Evolutionary conservation across 2,888 invertebrate species (phyloP).

Genomic region (Glyphotaelius pellucidus): DNA sequence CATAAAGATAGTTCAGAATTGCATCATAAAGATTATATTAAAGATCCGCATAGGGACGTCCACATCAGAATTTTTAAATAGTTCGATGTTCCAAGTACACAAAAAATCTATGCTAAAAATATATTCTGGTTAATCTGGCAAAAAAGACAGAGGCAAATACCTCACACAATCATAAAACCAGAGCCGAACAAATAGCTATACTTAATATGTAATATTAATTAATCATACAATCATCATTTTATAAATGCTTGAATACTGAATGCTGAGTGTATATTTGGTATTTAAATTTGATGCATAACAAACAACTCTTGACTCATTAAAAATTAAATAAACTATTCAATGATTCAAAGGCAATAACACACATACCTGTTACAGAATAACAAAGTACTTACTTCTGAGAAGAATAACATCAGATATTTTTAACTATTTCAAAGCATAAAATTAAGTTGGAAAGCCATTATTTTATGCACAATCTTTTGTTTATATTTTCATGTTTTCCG

Average conservation of each 20-base stretch:
- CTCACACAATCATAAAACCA: too few relatives aligned
- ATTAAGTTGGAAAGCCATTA: background rate
- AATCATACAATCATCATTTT: too few relatives aligned
- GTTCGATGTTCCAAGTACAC: too few relatives aligned
- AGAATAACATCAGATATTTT: background rate
- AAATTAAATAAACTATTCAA: background rate
- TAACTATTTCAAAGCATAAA: background rate
- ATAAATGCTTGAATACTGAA: background rate
- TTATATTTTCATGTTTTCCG: background rate
- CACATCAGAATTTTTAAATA: too few relatives aligned
- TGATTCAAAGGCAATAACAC: background rate
- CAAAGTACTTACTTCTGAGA: background rate
- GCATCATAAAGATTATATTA: too few relatives aligned
- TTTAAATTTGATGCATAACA: background rate
- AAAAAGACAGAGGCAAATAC: too few relatives aligned
- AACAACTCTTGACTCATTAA: background rate
- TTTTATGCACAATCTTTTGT: background rate
- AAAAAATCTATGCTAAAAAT: too few relatives aligned
- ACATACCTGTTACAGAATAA: background rate
- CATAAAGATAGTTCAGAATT: too few relatives aligned
- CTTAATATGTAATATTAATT: too few relatives aligned
- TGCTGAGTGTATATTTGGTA: background rate
- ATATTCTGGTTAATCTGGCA: too few relatives aligned
- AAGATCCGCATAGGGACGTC: too few relatives aligned
- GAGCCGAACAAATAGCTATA: too few relatives aligned